Evolutionary conservation across 2,888 invertebrate genomes (phyloP).

Genomic region (Dynastes maya): DNA sequence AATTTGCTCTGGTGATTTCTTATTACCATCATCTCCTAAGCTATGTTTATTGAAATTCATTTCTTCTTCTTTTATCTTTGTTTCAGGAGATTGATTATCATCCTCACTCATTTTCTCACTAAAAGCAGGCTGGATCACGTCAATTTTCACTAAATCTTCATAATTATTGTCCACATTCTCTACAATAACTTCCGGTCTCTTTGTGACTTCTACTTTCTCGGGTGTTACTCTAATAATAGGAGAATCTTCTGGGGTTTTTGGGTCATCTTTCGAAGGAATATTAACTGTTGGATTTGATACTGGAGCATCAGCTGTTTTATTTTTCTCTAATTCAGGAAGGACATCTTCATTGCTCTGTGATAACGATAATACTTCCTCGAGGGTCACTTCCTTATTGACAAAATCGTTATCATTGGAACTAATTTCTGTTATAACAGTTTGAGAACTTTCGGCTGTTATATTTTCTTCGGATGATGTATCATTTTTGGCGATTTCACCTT

Average conservation of each 20-base stretch:
- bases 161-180: neutral
- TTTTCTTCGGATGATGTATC: slow-evolving; percentile 13
- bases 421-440: slow-evolving; percentile 22
- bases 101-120: neutral
- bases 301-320: slow-evolving; percentile 1
- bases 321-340: slow-evolving; percentile 15
- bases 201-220: neutral
- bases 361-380: neutral
- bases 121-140: neutral
- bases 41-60: neutral
- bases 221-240: neutral
- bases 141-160: neutral
- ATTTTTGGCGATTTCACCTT: slow-evolving; percentile 50
- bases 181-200: neutral
- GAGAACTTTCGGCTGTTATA: slow-evolving; percentile 35
- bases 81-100: neutral
- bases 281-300: too few species aligned
- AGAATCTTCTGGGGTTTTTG: neutral
- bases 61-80: neutral
- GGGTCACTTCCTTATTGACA: neutral
- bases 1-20: neutral
- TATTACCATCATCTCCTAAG: neutral
- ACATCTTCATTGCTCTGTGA: slow-evolving; percentile 4
- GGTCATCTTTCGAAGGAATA: too few species aligned
- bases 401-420: slow-evolving; percentile 7